These are phyloP conservation scores for Phyllostomus discolor DNA, from an alignment of 2,113 vertebrate genomes.

Conservation along the genomic window DNA sequence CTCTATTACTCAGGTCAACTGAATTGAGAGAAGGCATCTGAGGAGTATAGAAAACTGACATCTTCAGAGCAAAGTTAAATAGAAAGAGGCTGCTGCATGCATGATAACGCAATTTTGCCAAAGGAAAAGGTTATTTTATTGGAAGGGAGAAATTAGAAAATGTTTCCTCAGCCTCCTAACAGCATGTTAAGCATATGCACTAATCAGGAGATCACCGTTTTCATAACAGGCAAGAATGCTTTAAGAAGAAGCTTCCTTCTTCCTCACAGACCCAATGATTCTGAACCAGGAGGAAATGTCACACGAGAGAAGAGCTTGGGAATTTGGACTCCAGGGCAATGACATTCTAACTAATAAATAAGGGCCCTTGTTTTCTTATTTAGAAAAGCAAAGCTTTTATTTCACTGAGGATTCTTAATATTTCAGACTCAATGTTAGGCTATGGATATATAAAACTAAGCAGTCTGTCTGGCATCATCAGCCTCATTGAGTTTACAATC, in stretches of 20 bases:
- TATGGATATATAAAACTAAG: background rate
- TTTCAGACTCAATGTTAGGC: background rate
- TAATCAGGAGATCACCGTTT: background rate
- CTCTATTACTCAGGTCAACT: background rate
- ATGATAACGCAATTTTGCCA: background rate
- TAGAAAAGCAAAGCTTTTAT: background rate
- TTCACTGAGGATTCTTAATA: background rate
- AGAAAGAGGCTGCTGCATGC: background rate
- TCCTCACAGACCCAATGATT: background rate
- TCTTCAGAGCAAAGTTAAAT: background rate
- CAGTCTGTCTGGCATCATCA: background rate
- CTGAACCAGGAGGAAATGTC: background rate
- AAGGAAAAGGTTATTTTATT: background rate
- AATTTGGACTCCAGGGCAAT: background rate
- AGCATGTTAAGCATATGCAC: background rate
- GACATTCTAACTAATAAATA: background rate
- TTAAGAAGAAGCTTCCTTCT: background rate
- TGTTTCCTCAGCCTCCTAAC: background rate
- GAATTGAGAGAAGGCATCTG: background rate
- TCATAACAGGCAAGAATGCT: background rate
- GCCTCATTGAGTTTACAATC: background rate
- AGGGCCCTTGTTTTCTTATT: background rate
- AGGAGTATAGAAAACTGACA: background rate
- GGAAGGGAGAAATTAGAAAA: background rate
- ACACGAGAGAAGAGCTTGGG: background rate